Percentiles rank a stretch among this genome's conserved stretches.
Conservation (phyloP, 2,113 vertebrate genomes). For the Crotalus helleri region DNA sequence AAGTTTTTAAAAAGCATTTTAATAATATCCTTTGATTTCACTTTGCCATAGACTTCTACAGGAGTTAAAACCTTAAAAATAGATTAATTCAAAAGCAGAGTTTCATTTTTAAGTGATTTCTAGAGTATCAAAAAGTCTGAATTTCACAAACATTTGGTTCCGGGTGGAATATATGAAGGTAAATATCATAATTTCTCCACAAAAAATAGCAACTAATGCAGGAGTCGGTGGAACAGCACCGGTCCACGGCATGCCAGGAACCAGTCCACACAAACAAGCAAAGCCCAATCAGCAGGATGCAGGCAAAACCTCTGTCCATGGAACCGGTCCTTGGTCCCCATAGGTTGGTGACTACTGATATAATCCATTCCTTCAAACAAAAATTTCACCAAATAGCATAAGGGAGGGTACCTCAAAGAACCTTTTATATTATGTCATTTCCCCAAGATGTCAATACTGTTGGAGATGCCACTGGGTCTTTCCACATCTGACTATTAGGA, state of each 20-base stretch:
- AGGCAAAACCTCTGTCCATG: too few relatives aligned
- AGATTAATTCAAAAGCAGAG: not conserved
- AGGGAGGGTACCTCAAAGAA: not conserved
- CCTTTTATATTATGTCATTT: not conserved
- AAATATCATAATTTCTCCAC: not conserved
- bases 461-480: not conserved
- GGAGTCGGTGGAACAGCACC: too few relatives aligned
- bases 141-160: not conserved
- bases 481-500: not conserved
- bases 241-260: too few relatives aligned
- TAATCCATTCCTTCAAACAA: not conserved
- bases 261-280: too few relatives aligned
- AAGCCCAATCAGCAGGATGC: too few relatives aligned
- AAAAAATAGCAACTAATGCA: too few relatives aligned
- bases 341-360: not conserved
- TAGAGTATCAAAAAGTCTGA: not conserved
- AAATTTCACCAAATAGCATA: not conserved
- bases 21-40: not conserved
- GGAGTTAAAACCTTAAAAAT: not conserved
- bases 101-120: not conserved
- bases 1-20: not conserved
- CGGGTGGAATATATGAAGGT: not conserved
- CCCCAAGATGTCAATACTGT: not conserved
- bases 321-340: too few relatives aligned
- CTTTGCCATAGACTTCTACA: not conserved